A percentile compares a stretch with the other conserved stretches of the same genome.
phyloP scores from a whole-genome alignment of 2,113 vertebrate species.

The Rissa tridactyla region DNA sequence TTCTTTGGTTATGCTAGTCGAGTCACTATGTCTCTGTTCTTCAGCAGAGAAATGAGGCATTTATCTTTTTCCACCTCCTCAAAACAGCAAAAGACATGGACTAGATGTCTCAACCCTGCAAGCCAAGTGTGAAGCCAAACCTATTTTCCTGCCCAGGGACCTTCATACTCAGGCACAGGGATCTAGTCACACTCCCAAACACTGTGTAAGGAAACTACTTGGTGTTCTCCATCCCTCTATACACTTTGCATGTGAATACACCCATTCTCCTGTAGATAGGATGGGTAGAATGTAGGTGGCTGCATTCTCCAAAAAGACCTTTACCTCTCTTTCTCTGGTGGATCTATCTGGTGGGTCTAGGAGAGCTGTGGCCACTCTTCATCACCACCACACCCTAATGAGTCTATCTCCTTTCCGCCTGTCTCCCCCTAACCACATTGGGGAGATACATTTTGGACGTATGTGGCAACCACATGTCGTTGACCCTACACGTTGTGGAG shows the following conservation, averaged over 20 bases:
- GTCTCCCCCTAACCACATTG: neutral
- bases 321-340: neutral
- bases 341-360: neutral
- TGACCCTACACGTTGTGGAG: neutral
- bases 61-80: neutral
- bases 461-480: neutral
- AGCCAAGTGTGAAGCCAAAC: neutral
- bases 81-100: neutral
- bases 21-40: neutral
- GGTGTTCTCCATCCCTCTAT: too few species aligned
- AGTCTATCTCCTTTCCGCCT: neutral
- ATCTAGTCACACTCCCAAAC: neutral
- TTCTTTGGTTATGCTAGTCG: neutral
- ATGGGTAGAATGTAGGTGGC: neutral
- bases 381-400: neutral
- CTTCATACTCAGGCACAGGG: neutral
- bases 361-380: neutral
- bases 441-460: neutral
- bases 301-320: neutral
- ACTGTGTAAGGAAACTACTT: neutral
- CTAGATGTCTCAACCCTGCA: neutral
- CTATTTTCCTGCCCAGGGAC: neutral
- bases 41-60: neutral
- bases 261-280: rapidly evolving
- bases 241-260: neutral